Evolutionary conservation across 2,113 vertebrate species (phyloP), one percentile per base, ranked within the genome.

Genomic region (Mungos mungo): DNA sequence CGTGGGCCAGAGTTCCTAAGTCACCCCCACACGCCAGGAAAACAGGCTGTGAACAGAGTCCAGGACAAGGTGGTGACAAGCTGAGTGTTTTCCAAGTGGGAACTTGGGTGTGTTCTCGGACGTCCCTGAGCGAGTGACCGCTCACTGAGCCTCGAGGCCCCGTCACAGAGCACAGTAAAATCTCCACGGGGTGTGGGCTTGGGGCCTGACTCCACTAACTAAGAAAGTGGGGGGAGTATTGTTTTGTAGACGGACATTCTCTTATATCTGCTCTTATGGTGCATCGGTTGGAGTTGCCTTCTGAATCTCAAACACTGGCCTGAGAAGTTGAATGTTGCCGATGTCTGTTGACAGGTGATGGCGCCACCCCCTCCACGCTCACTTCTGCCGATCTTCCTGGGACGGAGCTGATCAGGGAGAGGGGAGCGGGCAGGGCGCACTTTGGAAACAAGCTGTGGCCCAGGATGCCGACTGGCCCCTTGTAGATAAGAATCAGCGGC

Each of bases 81-180:
- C n/a, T 35, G 85, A 94, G 54, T 86, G 45, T 63, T 84, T 93
- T 86, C 74, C 95, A 69, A 38, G 87, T 92, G 84, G 88, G 54
- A 69, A 2, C 84, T 94, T 79, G 1, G 93, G 88, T 27, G 1
- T 83, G 33, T 82, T 89, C 54, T 35, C 69, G 96, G 93, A 47
- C 7, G 1, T 63, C 57, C n/a, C 9, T 35, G 5, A 10, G 8
- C 21, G 2, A 63, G n/a, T 47, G 52, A 3, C 80, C 89, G 29
- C 66, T 80, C 52, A 50, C 60, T 29, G 13, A 86, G n/a, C 72
- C 35, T 50, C 50, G 7, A n/a, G 88, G 33, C 45, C 50, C 3
- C 68, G 27, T 65, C 15, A n/a, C 1, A 83, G 82, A 86, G 23
- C 38, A 38, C 63, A 27, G 41, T 82, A 66, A 90, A 81, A 27